Evolutionary conservation across 2,888 invertebrate genomes (phyloP), one percentile per base, ranked within the genome.

Genomic region (Gandaritis pyraliata): DNA sequence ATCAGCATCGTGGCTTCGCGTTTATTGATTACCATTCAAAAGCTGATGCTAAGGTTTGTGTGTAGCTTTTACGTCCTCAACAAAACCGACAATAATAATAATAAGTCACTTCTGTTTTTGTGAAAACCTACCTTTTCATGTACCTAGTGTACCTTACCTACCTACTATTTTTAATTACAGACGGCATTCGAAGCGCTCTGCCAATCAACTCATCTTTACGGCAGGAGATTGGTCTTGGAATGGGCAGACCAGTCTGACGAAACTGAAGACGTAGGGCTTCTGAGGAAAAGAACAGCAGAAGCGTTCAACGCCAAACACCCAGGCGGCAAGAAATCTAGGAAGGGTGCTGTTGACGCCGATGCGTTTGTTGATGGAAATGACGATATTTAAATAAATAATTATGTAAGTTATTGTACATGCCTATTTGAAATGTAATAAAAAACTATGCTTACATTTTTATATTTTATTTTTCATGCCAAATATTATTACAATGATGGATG

Each of bases 131-230:
- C n/a, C n/a, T n/a, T n/a, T n/a, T n/a, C n/a, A n/a, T n/a, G n/a
- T n/a, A n/a, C n/a, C n/a, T n/a, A n/a, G n/a, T 45, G 13, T 39
- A 39, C 5, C 1, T 8, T 16, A 15, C 3, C 0, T 45, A 45
- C 16, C 18, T 16, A 45, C 18, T 11, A 18, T 15, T 55, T 13
- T 51, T 33, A 2, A 72, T 92, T 93, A 41, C 84, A 97, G 96
- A 94, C 95, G 81, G 99, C 99, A 0, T 98, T 98, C 86, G 96
- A 98, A 68, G 96, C 97, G 0, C 84, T 99, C n/a, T 95, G 96
- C 73, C 97, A 97, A 83, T 98, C 98, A 76, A 99, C 99, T 57
- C 99, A 99, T 94, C 96, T 99, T 87, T 99, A 98, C 86, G 99
- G 99, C 0, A 94, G 99, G 70, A 94, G 99, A 58, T 92, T 99